phyloP scores from a whole-genome alignment of 2,113 vertebrate species.

The Coptodon rendalli region DNA sequence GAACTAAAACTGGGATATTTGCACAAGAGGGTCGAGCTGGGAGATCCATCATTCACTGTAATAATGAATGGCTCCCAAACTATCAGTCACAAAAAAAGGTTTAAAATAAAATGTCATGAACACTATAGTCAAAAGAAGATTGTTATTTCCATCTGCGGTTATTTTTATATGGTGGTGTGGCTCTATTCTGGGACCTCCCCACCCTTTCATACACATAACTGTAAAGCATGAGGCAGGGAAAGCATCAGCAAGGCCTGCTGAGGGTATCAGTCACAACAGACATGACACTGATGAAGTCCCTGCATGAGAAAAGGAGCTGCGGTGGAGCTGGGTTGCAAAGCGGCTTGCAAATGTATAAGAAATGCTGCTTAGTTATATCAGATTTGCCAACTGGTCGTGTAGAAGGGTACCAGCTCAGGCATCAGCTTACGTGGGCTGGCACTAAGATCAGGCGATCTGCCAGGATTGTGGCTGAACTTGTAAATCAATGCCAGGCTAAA shows the following conservation, averaged over 20 bases:
- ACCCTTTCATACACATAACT: neutral
- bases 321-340: neutral
- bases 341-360: neutral
- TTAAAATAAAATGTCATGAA: neutral
- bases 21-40: neutral
- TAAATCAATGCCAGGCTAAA: neutral
- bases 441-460: neutral
- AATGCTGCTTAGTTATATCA: neutral
- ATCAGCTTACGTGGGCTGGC: neutral
- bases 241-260: neutral
- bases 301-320: neutral
- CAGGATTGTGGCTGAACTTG: neutral
- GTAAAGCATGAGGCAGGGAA: neutral
- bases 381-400: neutral
- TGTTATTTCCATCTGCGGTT: neutral
- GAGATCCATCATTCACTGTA: neutral
- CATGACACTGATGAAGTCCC: neutral
- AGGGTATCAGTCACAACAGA: neutral
- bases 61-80: neutral
- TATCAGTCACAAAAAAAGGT: fast-evolving
- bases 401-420: neutral
- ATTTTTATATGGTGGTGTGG: neutral
- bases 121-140: neutral
- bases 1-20: neutral
- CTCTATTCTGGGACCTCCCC: neutral